A percentile compares a stretch with the other conserved stretches of the same genome.
Conservation (phyloP, 2,888 invertebrate species). For the Netelia melanura region DNA sequence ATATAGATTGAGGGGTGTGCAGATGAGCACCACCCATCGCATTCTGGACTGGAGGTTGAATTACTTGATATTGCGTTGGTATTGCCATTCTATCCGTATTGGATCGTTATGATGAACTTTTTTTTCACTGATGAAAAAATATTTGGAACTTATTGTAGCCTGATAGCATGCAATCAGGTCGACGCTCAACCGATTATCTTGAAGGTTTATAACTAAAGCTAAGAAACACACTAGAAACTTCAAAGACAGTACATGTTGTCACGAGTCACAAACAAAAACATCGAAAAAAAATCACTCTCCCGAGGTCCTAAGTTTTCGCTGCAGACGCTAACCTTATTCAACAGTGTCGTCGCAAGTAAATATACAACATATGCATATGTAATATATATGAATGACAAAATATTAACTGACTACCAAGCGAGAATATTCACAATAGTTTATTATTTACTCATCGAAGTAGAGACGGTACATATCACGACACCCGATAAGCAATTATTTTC, state of each 20-base stretch:
- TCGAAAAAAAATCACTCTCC: slow-evolving; percentile 1
- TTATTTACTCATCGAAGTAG: no score
- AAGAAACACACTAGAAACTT: slow-evolving; percentile 1
- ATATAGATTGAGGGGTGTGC: slow-evolving; percentile 81
- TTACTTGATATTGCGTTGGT: slow-evolving; percentile 71
- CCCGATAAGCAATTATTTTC: no score
- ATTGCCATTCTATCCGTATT: slow-evolving; percentile 64
- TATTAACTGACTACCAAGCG: neutral
- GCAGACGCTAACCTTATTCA: slow-evolving; percentile 59
- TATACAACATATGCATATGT: neutral
- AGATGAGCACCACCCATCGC: slow-evolving; percentile 80
- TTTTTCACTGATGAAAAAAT: neutral
- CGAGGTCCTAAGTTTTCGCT: slow-evolving; percentile 5
- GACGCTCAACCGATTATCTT: neutral
- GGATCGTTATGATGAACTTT: slow-evolving; percentile 12
- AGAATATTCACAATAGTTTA: no score
- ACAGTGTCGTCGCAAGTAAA: neutral
- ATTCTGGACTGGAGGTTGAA: slow-evolving; percentile 75
- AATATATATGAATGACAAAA: neutral
- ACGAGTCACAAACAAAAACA: neutral
- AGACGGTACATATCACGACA: no score
- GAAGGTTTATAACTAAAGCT: neutral
- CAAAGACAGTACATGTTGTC: neutral
- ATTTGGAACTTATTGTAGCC: neutral
- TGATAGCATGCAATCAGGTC: neutral